Evolutionary conservation across 1,140 invertebrate genomes (phyloP), one percentile per base, ranked within the genome.

Genomic region (Heliconius nattereri): DNA sequence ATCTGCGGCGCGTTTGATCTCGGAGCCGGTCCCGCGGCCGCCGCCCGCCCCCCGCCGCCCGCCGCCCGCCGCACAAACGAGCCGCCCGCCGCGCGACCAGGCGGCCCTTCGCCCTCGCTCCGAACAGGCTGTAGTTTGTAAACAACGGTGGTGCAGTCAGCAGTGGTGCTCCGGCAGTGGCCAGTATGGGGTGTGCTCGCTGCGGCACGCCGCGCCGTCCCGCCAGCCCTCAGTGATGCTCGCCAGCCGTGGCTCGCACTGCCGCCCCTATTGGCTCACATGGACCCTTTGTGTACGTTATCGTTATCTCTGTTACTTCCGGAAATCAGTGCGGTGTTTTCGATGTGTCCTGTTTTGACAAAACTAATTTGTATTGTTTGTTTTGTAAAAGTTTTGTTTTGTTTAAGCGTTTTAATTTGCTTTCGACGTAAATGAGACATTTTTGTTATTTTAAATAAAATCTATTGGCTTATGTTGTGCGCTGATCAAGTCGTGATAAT

Each of bases 121-220:
- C 90, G 92, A 91, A 93, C 92, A 91, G 90, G 89, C 92, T 92
- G 90, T 92, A 91, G 91, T 91, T 92, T 89, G 92, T 93, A 91
- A 92, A 91, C 92, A 91, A 35, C 32, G 91, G 90, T 86, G 83
- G 88, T 81, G 91, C 90, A 35, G 32, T 35, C 32, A 35, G 32
- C 40, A 82, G 82, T 82, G 82, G 83, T 86, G 86, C 85, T 76
- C 72, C 66, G 40, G 72, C 84, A 79, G 80, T 83, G 82, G 84
- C 81, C 87, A 86, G 85, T 85, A 89, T 87, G 85, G 87, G 85
- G 86, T 86, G 82, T 87, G 84, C 78, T 76, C 74, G 60, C 79
- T 71, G 83, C 80, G 81, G 76, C 73, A 72, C 72, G 80, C 81
- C 77, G 78, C 81, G 83, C 84, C 72, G 54, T 75, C 29, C 49